Base-by-base conservation (phyloP, 2,113 vertebrate genomes). In the Pteronura brasiliensis region DNA sequence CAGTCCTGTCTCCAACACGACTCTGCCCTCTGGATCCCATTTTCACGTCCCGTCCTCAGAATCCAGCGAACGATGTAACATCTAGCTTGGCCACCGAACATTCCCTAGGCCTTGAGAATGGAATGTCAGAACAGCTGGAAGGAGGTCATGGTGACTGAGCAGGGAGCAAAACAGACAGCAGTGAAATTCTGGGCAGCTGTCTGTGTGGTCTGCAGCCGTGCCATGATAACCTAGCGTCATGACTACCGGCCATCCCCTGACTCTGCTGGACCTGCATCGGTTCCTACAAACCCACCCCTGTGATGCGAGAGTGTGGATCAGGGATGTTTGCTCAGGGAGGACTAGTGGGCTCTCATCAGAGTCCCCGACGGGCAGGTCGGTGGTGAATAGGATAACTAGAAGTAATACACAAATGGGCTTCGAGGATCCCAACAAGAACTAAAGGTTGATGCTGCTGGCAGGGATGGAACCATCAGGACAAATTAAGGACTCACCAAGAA, bases 161-260 rank as follows among this genome's bases (percentile, higher is more conserved):
- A 47, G 29, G 5, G 9, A 93, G 49, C 39, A 34, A 79, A 36
- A 88, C 85, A 8, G 69, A 80, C 61, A 1, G 4, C 44, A 87
- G 20, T 11, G 81, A 49, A 49, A 59, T 49, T 84, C 15, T 87
- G 36, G 34, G 49, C 76, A 20, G 88, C 93, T 23, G 7, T 63
- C 88, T 96, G 97, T 96, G 97, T 96, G 97, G 96, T 96, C 97
- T 87, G 49, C 1, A 0, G 20, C 55, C 18, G 23, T 4, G 55
- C 39, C 65, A 85, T 15, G 90, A 86, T 80, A 97, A 85, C 79
- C 65, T 47, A 59, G 44, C 52, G 10, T 79, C 31, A 0, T 31
- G 83, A 89, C 85, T 79, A 2, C 36, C 29, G 13, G 87, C 52
- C 12, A 1, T 29, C 59, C 89, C 74, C 79, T 23, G 74, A 72